Base-by-base conservation (phyloP, 1,140 invertebrate species). In the Pogonognathellus flavescens region DNA sequence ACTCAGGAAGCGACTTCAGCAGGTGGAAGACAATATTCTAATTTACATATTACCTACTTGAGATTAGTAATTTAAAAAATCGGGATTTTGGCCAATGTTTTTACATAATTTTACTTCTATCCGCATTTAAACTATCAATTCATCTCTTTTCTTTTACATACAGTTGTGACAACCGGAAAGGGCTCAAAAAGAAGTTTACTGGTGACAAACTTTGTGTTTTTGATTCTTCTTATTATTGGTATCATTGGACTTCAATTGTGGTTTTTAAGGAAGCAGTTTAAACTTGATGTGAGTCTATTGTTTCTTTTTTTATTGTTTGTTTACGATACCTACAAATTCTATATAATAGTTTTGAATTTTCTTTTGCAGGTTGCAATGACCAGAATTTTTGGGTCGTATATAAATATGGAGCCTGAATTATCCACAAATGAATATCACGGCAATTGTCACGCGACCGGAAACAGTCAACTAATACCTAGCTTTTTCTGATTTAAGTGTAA, bases 341-440 rank as follows among this genome's bases (percentile, higher is more conserved):
- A n/a, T n/a, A n/a, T n/a, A n/a, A n/a, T 18, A n/a, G 18, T 20
- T n/a, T 9, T n/a, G 4, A 3, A n/a, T 62, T n/a, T 18, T 9
- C n/a, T 31, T 72, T 16, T 18, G 0, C 31, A 72, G 66, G 10
- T n/a, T 49, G 66, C 66, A 2, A 8, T 49, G 25, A 16, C 25
- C 31, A 72, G 66, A n/a, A 72, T 72, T 72, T 72, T 72, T 49
- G 66, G 66, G 9, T 49, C 66, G 1, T 72, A 49, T 5, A 72
- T 72, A 14, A 72, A 72, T 8, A 72, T 72, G 66, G 66, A 25
- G 16, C 25, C 66, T 25, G 60, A 66, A 22, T 22, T 66, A 72
- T 3, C 25, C 11, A 16, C 31, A 5, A 41, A 50, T 49, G 66
- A 72, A n/a, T 72, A n/a, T 8, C 14, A 72, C 2, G 14, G 66